Conservation (phyloP, 1,140 invertebrate genomes). For the Brachionus rubens region DNA sequence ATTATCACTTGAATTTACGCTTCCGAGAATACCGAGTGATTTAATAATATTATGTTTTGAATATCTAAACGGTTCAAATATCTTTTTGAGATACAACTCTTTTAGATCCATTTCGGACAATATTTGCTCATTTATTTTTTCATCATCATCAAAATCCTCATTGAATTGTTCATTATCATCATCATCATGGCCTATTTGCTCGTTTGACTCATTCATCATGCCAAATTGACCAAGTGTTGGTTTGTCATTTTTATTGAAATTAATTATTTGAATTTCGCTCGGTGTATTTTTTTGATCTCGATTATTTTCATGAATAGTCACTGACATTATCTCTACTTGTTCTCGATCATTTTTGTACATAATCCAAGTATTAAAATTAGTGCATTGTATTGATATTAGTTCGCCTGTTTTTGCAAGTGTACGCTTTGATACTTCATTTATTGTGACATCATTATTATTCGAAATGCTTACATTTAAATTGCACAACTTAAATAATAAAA, state of each 20-base stretch:
- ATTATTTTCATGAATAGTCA: not conserved
- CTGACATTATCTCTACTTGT: not conserved
- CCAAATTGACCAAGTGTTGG: too few relatives aligned
- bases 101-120: conserved; percentile 15
- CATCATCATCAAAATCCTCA: conserved; percentile 25
- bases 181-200: too few relatives aligned
- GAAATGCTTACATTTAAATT: not conserved
- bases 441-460: not conserved
- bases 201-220: not conserved
- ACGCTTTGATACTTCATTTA: conserved; percentile 2
- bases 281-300: not conserved
- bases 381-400: not conserved
- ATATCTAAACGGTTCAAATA: conserved; percentile 30
- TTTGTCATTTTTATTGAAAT: not conserved
- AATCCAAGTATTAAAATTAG: conserved; percentile 38
- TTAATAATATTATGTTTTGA: conserved; percentile 31
- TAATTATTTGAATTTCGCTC: not conserved
- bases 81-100: conserved; percentile 4
- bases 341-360: conserved; percentile 8
- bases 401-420: not conserved
- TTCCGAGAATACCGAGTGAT: conserved; percentile 18
- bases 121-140: conserved; percentile 14
- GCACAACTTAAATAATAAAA: not conserved
- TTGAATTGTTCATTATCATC: not conserved
- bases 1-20: not conserved